These are phyloP conservation scores for Sylvia atricapilla DNA, from an alignment of 2,113 vertebrate genomes.

Conservation along the genomic window DNA sequence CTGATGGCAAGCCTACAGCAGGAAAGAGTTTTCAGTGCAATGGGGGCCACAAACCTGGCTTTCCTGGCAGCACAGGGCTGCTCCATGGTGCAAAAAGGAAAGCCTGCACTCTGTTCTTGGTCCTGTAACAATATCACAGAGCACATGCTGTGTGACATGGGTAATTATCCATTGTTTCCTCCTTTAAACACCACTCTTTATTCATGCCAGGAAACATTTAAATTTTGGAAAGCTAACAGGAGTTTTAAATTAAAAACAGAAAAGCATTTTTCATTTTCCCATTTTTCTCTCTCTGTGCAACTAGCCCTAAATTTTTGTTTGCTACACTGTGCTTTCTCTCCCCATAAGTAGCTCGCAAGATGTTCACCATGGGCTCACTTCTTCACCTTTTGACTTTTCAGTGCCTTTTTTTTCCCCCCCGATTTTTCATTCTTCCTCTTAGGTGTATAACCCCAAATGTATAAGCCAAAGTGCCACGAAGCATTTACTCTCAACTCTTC, in stretches of 20 bases:
- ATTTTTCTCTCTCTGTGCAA: background rate
- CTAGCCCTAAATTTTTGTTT: background rate
- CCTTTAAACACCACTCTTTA: background rate
- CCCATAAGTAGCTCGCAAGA: background rate
- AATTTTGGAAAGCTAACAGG: constrained; percentile 7
- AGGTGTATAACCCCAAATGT: background rate
- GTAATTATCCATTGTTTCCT: constrained; percentile 37
- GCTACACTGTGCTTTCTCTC: background rate
- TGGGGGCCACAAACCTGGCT: background rate
- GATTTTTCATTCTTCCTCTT: background rate
- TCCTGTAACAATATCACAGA: background rate
- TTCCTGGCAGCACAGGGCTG: background rate
- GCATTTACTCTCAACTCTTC: background rate
- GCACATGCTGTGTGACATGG: background rate
- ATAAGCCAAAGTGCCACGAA: background rate
- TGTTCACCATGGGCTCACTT: background rate
- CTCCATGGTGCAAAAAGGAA: background rate
- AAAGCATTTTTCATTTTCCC: background rate
- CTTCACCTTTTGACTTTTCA: background rate
- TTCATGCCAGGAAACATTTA: background rate
- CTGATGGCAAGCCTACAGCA: background rate
- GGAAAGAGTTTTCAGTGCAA: background rate
- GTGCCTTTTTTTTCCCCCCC: too few relatives aligned
- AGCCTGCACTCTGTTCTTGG: background rate
- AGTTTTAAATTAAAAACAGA: constrained; percentile 48